Base-by-base conservation (phyloP, 1,140 invertebrate species). In the Mylabris phalerata region DNA sequence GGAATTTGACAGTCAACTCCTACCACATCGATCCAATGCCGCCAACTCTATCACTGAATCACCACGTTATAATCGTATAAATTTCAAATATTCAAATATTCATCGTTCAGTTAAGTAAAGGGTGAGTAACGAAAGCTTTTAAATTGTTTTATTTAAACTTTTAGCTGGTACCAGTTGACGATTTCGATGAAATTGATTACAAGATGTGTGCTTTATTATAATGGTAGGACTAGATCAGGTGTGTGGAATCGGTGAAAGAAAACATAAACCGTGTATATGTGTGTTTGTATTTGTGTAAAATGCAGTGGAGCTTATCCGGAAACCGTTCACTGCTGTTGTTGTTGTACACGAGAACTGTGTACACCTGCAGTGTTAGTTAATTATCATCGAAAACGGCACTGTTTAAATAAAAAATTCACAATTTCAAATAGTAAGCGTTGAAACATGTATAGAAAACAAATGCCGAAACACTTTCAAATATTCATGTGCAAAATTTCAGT, bases 221-320 rank as follows among this genome's bases (percentile, higher is more conserved):
- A 42, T 4, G 41, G 41, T 42, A 42, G 9, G 3, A 10, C 9
- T n/a, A 42, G 52, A 38, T 38, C 52, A 55, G 52, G 52, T 55
- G 32, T 32, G 32, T 32, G 32, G 32, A 46, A 45, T 54, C 24
- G 38, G 51, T 54, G 51, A 54, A 54, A 54, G 51, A 54, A 54
- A 32, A 42, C 9, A 42, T n/a, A 4, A 42, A 42, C 41, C 41
- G 41, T 42, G 11, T 42, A 10, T 3, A 11, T n/a, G 41, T 42
- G 41, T n/a, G 41, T n/a, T 42, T 46, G 52, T 48, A 50, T 38
- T 32, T 27, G 47, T 32, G 56, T 57, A 55, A 60, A 63, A 64
- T 65, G 60, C 63, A 62, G 48, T 63, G 63, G 58, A 65, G 52
- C 63, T 55, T 65, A 62, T 62, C 63, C 52, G 60, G 47, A 55